Evolutionary conservation across 92 coral and sea anemone species (phyloP).

Genomic region (Palythoa grandiflora): DNA sequence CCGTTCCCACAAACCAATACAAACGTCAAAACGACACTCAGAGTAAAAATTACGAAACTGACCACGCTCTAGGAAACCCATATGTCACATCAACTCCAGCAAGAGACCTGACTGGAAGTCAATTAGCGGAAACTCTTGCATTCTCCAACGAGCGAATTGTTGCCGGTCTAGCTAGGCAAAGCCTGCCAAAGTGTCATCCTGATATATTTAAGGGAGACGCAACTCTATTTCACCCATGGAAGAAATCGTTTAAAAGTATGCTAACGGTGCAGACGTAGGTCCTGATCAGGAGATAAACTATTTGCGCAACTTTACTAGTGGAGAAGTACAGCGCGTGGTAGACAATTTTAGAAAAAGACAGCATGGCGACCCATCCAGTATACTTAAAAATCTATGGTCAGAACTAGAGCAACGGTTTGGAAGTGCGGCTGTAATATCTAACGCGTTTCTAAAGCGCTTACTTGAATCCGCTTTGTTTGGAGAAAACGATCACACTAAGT

Average conservation of each 20-base stretch:
- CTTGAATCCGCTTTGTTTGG: slow-evolving; percentile 50
- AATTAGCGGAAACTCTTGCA: slow-evolving; percentile 46
- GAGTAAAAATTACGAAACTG: slow-evolving; percentile 17
- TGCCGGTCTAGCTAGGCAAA: slow-evolving; percentile 49
- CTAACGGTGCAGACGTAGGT: slow-evolving; percentile 54
- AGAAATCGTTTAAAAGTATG: slow-evolving; percentile 68
- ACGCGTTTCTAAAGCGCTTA: slow-evolving; percentile 66
- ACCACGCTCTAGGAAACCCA: slow-evolving; percentile 9
- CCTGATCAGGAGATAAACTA: slow-evolving; percentile 71
- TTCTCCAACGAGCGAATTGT: slow-evolving; percentile 26
- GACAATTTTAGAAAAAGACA: slow-evolving; percentile 71
- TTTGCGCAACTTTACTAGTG: slow-evolving; percentile 66
- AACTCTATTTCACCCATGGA: slow-evolving; percentile 79
- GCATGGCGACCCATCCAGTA: slow-evolving; percentile 63
- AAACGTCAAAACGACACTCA: slow-evolving; percentile 13
- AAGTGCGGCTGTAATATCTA: slow-evolving; percentile 69
- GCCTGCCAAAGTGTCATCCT: slow-evolving; percentile 52
- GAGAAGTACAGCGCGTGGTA: slow-evolving; percentile 62
- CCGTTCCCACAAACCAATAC: slow-evolving; percentile 2
- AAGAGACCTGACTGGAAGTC: slow-evolving; percentile 35
- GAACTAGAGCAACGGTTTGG: slow-evolving; percentile 75
- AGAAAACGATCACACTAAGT: slow-evolving; percentile 42
- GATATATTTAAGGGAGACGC: slow-evolving; percentile 52
- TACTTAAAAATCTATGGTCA: slow-evolving; percentile 59
- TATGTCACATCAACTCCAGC: slow-evolving; percentile 50